phyloP scores from a whole-genome alignment of 2,888 invertebrate species.

The Drepanosiphum platanoidis region DNA sequence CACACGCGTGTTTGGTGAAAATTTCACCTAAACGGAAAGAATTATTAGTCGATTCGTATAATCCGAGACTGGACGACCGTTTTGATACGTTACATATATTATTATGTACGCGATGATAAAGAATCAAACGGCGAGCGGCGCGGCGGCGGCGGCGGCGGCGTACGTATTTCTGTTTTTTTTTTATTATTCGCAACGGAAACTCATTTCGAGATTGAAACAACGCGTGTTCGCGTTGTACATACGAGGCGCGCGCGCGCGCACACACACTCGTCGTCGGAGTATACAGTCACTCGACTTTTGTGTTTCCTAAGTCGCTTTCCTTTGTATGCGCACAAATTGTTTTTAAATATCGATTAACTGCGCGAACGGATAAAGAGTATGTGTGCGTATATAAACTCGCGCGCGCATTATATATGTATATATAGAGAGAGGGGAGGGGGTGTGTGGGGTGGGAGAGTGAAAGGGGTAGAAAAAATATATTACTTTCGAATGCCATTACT shows the following conservation, averaged over 20 bases:
- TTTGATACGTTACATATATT: no score
- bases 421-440: not conserved
- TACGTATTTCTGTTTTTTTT: not conserved
- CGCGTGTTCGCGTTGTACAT: not conserved
- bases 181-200: not conserved
- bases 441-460: no score
- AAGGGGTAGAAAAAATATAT: constrained; percentile 47
- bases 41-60: not conserved
- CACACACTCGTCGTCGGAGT: not conserved
- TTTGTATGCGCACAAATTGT: constrained; percentile 18
- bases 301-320: not conserved
- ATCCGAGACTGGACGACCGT: not conserved
- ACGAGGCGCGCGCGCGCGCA: not conserved
- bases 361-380: not conserved
- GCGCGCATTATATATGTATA: not conserved
- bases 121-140: not conserved
- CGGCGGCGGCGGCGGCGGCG: no score
- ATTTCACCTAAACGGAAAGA: not conserved
- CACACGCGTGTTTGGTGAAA: no score
- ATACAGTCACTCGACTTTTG: not conserved
- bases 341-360: constrained; percentile 37
- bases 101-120: no score
- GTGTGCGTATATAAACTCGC: no score
- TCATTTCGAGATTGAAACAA: not conserved
- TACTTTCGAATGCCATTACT: constrained; percentile 34